Conservation (phyloP, 2,888 invertebrate genomes). For the Malthinus seriepunctatus region DNA sequence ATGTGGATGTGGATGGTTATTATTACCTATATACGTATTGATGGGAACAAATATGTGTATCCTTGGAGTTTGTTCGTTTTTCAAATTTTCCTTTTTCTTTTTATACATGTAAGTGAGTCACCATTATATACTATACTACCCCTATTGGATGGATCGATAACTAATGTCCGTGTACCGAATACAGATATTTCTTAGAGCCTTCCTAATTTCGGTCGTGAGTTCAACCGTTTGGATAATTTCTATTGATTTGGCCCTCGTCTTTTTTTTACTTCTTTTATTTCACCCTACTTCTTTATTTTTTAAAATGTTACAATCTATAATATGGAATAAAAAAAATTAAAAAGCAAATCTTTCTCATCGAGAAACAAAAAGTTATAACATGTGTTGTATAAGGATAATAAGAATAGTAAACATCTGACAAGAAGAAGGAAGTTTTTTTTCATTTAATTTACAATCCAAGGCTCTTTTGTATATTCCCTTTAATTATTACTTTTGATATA, state of each 20-base stretch:
- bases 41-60: too few relatives aligned
- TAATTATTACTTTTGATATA: background rate
- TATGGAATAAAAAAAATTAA: background rate
- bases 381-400: too few relatives aligned
- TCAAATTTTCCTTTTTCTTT: too few relatives aligned
- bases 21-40: too few relatives aligned
- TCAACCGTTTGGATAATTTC: constrained; percentile 42
- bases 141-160: constrained; percentile 37
- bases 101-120: constrained; percentile 35
- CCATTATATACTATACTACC: constrained; percentile 19
- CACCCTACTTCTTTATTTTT: constrained; percentile 11
- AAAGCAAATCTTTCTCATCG: background rate
- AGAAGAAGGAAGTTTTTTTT: too few relatives aligned
- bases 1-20: too few relatives aligned
- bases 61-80: too few relatives aligned
- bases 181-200: constrained; percentile 39
- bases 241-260: constrained; percentile 37
- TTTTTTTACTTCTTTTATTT: constrained; percentile 28
- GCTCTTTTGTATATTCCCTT: constrained; percentile 1
- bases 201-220: constrained; percentile 40
- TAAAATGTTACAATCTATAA: constrained; percentile 11
- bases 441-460: background rate
- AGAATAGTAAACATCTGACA: too few relatives aligned
- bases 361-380: too few relatives aligned
- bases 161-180: constrained; percentile 40